A percentile compares a stretch with the other conserved stretches of the same genome.
Evolutionary conservation across 2,797 vertebrate genomes (phyloP).

Genomic region (Schizopygopsis malacanthus): DNA sequence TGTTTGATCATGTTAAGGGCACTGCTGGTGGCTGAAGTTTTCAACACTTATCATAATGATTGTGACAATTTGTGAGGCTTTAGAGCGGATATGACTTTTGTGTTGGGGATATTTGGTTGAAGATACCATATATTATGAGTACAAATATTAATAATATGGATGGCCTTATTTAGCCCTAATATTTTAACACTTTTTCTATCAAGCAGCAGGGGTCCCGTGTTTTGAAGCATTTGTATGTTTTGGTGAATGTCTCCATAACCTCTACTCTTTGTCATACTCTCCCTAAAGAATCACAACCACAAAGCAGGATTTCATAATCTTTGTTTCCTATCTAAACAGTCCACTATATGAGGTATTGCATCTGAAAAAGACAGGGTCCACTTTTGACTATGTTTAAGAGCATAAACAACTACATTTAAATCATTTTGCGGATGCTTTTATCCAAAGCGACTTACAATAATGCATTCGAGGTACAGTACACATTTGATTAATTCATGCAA

Average conservation of each 20-base stretch:
- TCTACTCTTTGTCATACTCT: slow-evolving; percentile 16
- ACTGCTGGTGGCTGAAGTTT: neutral
- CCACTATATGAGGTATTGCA: neutral
- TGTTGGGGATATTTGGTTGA: slow-evolving; percentile 22
- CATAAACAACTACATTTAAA: neutral
- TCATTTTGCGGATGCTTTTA: neutral
- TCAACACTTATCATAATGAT: neutral
- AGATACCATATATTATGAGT: neutral
- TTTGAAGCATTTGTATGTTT: neutral
- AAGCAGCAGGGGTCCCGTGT: neutral
- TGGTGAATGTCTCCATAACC: neutral
- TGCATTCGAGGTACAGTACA: neutral
- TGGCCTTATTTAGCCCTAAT: neutral
- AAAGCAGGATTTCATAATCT: slow-evolving; percentile 16
- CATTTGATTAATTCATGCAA: neutral
- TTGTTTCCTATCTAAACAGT: neutral
- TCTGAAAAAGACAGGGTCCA: neutral
- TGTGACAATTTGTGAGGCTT: neutral
- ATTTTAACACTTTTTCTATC: neutral
- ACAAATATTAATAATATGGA: neutral
- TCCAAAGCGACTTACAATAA: neutral
- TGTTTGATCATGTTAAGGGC: slow-evolving; percentile 37
- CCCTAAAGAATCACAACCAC: slow-evolving; percentile 23
- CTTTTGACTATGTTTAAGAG: neutral
- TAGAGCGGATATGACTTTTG: slow-evolving; percentile 22